phyloP scores from a whole-genome alignment of 2,888 invertebrate species.

The Eudemis profundana region DNA sequence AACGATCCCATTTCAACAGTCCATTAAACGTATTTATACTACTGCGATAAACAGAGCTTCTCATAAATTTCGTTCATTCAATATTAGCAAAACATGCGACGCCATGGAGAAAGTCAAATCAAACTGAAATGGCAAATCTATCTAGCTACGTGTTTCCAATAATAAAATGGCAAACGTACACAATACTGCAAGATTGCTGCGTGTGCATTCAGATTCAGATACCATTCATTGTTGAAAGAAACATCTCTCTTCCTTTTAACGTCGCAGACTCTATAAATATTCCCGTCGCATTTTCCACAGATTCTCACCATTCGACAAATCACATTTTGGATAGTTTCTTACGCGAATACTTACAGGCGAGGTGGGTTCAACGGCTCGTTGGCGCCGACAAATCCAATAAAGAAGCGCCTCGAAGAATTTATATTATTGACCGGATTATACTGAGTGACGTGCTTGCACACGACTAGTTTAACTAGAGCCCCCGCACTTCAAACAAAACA shows the following conservation, averaged over 20 bases:
- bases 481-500: conserved; percentile 52
- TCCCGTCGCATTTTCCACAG: conserved; percentile 51
- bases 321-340: conserved; percentile 68
- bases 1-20: conserved; percentile 26
- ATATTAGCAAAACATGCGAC: conserved; percentile 1
- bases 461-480: conserved; percentile 63
- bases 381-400: conserved; percentile 80
- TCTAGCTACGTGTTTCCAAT: not conserved
- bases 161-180: conserved; percentile 27
- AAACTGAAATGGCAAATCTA: conserved; percentile 4
- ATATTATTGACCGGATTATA: conserved; percentile 83
- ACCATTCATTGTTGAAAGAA: conserved; percentile 30
- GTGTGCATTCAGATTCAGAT: conserved; percentile 20
- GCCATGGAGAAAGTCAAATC: conserved; percentile 16
- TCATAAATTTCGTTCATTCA: not conserved
- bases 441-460: conserved; percentile 71
- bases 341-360: conserved; percentile 64
- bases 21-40: not conserved
- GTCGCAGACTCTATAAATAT: conserved; percentile 41
- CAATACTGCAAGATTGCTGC: conserved; percentile 23
- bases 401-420: conserved; percentile 78
- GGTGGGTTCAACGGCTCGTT: conserved; percentile 68
- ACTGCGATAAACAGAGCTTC: not conserved
- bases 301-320: conserved; percentile 62
- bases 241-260: conserved; percentile 37